These are phyloP conservation scores for Neoitamus cyanurus DNA, from an alignment of 2,888 invertebrate species.

Conservation along the genomic window DNA sequence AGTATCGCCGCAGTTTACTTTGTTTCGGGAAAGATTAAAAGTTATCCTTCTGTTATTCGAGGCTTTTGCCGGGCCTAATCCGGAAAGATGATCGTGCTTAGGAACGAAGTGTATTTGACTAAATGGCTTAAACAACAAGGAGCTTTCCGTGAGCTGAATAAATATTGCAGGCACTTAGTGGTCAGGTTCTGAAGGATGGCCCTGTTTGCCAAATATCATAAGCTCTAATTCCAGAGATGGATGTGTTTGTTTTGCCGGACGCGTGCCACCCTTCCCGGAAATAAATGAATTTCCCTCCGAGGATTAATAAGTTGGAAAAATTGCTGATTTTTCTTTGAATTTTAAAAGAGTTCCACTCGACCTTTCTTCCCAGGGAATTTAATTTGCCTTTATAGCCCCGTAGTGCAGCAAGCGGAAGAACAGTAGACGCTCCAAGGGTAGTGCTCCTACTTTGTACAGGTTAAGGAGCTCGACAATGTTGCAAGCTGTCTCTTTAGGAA, in stretches of 20 bases:
- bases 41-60: slow-evolving; percentile 32
- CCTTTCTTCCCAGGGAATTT: background rate
- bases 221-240: slow-evolving; percentile 7
- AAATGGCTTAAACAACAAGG: slow-evolving; percentile 38
- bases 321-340: background rate
- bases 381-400: background rate
- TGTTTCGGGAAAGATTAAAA: slow-evolving; percentile 18
- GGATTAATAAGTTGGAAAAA: slow-evolving; percentile 3
- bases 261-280: slow-evolving; percentile 10
- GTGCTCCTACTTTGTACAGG: background rate
- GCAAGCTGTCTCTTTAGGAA: background rate
- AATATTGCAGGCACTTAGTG: slow-evolving; percentile 11
- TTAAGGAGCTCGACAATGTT: background rate
- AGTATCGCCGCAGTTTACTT: background rate
- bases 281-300: background rate
- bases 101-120: background rate
- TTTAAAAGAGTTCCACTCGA: background rate
- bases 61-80: slow-evolving; percentile 16
- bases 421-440: background rate
- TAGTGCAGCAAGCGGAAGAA: background rate
- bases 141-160: slow-evolving; percentile 30
- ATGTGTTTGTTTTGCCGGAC: slow-evolving; percentile 7
- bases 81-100: slow-evolving; percentile 33
- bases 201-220: slow-evolving; percentile 18
- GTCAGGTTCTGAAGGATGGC: slow-evolving; percentile 19